Base-by-base conservation (phyloP, 2,797 vertebrate species). In the Sphenodon punctatus region DNA sequence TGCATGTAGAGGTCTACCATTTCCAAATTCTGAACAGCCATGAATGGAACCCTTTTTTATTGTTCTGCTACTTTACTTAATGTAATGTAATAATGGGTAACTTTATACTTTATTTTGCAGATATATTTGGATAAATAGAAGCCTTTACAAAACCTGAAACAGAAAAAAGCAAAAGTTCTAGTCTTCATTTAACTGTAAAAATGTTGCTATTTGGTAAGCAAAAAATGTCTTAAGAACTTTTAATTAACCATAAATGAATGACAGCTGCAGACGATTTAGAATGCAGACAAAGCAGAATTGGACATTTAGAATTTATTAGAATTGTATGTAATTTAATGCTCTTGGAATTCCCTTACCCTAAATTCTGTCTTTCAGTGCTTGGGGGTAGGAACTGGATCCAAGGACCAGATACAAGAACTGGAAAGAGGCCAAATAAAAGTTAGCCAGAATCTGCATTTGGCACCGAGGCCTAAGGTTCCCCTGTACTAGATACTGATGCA, bases 81-180 rank as follows among this genome's bases (percentile, higher is more conserved):
- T 20, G 12, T 34, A 10, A 27, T 38, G 4, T 58, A 14, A 64
- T 14, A 14, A 27, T 2, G 3, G 19, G 10, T 38, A 38, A 67
- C 67, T 5, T 59, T 49, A 34, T 22, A 46, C 89, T 80, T 70
- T 67, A 59, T 45, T 75, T 72, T 59, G 8, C n/a, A 89, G 84
- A 61, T 71, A 71, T 9, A 49, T 67, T 90, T 61, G 16, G 17
- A 75, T 30, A 70, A 23, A 0, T 4, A 11, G 92, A 25, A 58
- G 8, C n/a, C 68, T 42, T 81, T 39, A 69, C 22, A 71, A 70
- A 0, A 8, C 15, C 15, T 43, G 17, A 45, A 45, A 45, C 13
- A 25, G n/a, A 67, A n/a, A 10, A 60, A 34, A 20, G 12, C 20
- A 8, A 15, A 75, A 82, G 67, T 72, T 19, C 13, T 4, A 49